phyloP scores from a whole-genome alignment of 2,797 vertebrate species.

The Ataeniobius toweri region DNA sequence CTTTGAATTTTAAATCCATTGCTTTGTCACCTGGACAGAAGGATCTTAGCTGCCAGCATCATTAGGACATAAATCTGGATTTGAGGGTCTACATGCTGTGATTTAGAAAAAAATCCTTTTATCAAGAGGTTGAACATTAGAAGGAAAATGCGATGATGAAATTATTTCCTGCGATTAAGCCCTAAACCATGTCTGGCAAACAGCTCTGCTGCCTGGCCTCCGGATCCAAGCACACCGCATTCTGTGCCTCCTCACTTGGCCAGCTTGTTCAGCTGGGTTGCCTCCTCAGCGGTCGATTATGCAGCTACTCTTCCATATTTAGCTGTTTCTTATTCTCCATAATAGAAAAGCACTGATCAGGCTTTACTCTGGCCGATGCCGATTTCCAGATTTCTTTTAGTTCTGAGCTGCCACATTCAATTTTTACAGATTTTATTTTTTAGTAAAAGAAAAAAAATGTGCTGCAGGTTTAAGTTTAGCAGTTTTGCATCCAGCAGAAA shows the following conservation, averaged over 20 bases:
- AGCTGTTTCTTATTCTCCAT: not conserved
- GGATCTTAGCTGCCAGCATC: not conserved
- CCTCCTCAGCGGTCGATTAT: no score
- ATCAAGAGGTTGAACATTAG: not conserved
- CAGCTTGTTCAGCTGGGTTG: not conserved
- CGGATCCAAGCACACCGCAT: not conserved
- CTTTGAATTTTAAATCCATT: not conserved
- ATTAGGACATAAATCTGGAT: not conserved
- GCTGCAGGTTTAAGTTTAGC: not conserved
- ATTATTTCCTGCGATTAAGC: not conserved
- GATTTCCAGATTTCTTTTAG: no score
- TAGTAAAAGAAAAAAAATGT: no score
- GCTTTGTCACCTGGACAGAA: not conserved
- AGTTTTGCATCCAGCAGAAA: not conserved
- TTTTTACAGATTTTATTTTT: no score
- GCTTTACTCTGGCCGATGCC: no score
- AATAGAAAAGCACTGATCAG: no score
- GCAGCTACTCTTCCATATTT: not conserved
- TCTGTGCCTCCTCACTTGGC: not conserved
- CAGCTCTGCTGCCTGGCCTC: not conserved
- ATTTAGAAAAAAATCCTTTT: no score
- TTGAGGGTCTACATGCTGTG: not conserved
- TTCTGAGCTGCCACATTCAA: not conserved
- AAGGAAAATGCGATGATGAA: not conserved
- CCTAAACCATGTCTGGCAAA: not conserved